Evolutionary conservation across 2,888 invertebrate genomes (phyloP), one percentile per base, ranked within the genome.

Genomic region (Epirrhoe tristata): DNA sequence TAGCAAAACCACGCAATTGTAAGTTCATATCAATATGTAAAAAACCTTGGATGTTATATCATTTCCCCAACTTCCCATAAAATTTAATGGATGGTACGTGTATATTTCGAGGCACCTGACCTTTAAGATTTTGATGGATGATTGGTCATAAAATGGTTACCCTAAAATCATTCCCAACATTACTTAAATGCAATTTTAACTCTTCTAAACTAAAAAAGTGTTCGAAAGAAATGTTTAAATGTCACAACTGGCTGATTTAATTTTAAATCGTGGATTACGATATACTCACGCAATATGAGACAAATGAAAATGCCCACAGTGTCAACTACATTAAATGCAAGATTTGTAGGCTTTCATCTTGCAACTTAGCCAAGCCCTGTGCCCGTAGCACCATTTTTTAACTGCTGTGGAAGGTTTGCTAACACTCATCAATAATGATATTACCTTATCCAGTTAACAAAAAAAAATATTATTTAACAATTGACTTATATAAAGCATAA

Each of bases 321-420:
- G 82, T 83, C 82, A 83, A 80, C 74, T 69, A 74, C 77, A 84
- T 86, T 82, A 88, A 84, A 79, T 75, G 73, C 71, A 74, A 74
- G 81, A 79, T 83, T 86, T 85, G 82, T 88, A 77, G 78, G 78
- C 80, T 83, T 80, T 77, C 80, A 80, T 79, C 73, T 60, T 66
- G 77, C 77, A 81, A 80, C 74, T 72, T 70, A 74, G 78, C 76
- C 69, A 66, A 78, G 80, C 82, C 86, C 58, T 57, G 32, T 54
- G n/a, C 6, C 36, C 24, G 54, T 67, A 52, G 59, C 52, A 53
- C 31, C 31, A 43, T 39, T 59, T 39, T 51, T n/a, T 31, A 3
- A 17, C 36, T 39, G 39, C 17, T 43, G 39, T 43, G 39, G 12
- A 10, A 10, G 12, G 12, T 43, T 12, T 10, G 39, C 39, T 43